Base-by-base conservation (phyloP, 2,888 invertebrate species). In the Junonia oenone region DNA sequence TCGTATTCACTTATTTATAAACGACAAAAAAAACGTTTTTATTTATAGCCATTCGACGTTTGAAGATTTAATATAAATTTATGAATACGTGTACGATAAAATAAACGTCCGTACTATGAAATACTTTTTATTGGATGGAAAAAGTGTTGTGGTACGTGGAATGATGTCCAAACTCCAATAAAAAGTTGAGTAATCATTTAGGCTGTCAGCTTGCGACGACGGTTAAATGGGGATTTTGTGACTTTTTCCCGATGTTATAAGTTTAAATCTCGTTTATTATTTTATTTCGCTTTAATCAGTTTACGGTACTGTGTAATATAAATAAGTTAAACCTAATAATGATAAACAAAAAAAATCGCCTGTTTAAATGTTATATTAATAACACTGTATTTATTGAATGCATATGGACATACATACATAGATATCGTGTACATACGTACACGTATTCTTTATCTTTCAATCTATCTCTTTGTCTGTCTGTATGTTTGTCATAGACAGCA, bases 151-250 rank as follows among this genome's bases (percentile, higher is more conserved):
- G 59, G 56, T 55, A 45, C 51, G 50, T 48, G 49, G 47, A 59
- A 62, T 61, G 59, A 59, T 55, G 59, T 59, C 59, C 56, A 56
- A 56, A 59, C 51, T 59, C 54, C 49, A 59, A 61, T 61, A 61
- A 61, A 61, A 61, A 61, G 54, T 61, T 61, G 51, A 55, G 59
- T 56, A 55, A 59, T 62, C 59, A 59, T 57, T 62, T 56, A 62
- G 49, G 49, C 51, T 57, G 61, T 47, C 61, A 59, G 61, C 59
- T 56, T 62, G 61, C 56, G 56, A 54, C 54, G 57, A 55, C 61
- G 54, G 59, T 59, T 59, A 54, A 59, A 59, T 56, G 52, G 46
- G 49, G 52, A 55, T 60, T 60, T 58, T 43, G 59, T 35, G 51
- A 58, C 55, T 58, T 58, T 54, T 60, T 60, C 49, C 51, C 47